These are phyloP conservation scores for Probaryconus sp. DNA, from an alignment of 1,140 invertebrate species.

Conservation along the genomic window DNA sequence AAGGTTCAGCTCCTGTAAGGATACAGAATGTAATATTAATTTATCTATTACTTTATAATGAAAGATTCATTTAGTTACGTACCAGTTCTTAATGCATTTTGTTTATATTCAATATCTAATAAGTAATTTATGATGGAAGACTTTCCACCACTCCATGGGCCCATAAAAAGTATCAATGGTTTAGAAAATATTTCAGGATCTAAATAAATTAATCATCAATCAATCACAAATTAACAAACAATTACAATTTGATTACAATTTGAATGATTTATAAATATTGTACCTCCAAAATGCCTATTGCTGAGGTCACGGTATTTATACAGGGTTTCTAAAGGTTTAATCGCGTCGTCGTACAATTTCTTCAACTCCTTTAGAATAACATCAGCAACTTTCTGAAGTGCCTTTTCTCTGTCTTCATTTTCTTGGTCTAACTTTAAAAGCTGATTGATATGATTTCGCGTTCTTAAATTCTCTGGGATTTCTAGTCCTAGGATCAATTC, in stretches of 20 bases:
- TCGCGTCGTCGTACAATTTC: constrained; percentile 90
- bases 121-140: constrained; percentile 96
- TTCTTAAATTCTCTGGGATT: constrained; percentile 86
- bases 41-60: constrained; percentile 6
- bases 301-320: constrained; percentile 96
- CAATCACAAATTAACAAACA: neutral
- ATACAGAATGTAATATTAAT: constrained; percentile 23
- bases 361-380: constrained; percentile 91
- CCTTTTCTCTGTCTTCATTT: constrained; percentile 84
- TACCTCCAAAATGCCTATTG: constrained; percentile 92
- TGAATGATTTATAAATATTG: constrained; percentile 3
- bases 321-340: constrained; percentile 92
- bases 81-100: constrained; percentile 91
- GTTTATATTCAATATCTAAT: constrained; percentile 89
- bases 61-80: constrained; percentile 59
- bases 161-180: constrained; percentile 94
- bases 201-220: constrained; percentile 63
- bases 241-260: neutral
- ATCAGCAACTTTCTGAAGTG: constrained; percentile 86
- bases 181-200: constrained; percentile 97
- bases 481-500: constrained; percentile 83
- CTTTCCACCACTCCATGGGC: constrained; percentile 97
- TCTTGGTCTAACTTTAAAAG: constrained; percentile 89
- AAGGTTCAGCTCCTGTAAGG: constrained; percentile 91
- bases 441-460: constrained; percentile 88